Evolutionary conservation across 2,797 vertebrate genomes (phyloP), one percentile per base, ranked within the genome.

Genomic region (Melopsittacus undulatus): DNA sequence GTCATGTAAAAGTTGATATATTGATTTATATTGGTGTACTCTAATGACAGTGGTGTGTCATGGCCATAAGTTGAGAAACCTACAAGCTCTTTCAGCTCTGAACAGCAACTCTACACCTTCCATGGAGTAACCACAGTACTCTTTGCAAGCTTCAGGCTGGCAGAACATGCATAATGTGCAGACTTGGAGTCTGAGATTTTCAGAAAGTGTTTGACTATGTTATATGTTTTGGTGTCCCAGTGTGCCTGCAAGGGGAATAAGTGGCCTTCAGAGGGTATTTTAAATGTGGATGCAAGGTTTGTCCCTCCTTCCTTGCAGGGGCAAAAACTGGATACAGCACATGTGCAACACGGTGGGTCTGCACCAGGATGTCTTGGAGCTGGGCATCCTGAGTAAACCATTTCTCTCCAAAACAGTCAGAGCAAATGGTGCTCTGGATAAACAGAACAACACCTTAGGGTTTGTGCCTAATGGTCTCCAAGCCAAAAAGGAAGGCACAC

Each of bases 111-210:
- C 7, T 18, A 9, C 27, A 12, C 9, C 20, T 27, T 5, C 3
- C 0, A 6, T 16, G 62, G 30, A 46, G 3, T 13, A 26, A 5
- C 27, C 5, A 45, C 51, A 20, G 42, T 27, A 10, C 26, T 36
- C 36, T 24, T 48, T 4, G 54, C 29, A 23, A 40, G 21, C n/a
- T 19, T 30, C 78, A 26, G 72, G 30, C 57, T 2, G 3, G 5
- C 0, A 3, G 42, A 46, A 3, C 0, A 42, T 6, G 54, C 21
- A 2, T 46, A 19, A 0, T 1, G 9, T 6, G 21, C 59, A 16
- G 26, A 2, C 34, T 57, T 57, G 22, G n/a, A 34, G 14, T 18
- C 34, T 32, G 40, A 42, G 43, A 19, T 9, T 52, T n/a, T 57
- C 30, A 26, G 63, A 9, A 40, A 9, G 10, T 1, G 18, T 22